phyloP scores from a whole-genome alignment of 2,113 vertebrate species.

The Rhadina sibilatrix region DNA sequence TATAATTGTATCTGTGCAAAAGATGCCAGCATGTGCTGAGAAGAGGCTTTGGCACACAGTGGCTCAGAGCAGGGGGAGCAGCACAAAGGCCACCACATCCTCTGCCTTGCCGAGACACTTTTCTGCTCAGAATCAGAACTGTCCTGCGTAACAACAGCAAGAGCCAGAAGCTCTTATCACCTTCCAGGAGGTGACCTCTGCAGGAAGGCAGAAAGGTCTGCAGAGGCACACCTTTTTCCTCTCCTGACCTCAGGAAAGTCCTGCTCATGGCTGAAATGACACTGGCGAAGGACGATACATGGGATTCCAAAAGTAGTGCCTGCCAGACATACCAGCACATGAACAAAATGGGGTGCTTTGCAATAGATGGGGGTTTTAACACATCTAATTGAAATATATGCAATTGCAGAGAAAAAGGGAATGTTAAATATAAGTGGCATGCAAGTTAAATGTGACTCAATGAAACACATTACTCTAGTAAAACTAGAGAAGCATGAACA shows the following conservation, averaged over 20 bases:
- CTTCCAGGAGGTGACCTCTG: background rate
- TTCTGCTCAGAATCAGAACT: background rate
- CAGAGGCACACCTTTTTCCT: background rate
- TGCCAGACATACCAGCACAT: background rate
- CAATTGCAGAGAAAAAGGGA: background rate
- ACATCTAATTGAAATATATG: background rate
- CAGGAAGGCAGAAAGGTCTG: conserved; percentile 10
- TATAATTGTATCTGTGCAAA: background rate
- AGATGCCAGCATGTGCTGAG: background rate
- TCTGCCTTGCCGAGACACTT: background rate
- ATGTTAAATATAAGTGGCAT: background rate
- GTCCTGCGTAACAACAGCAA: background rate
- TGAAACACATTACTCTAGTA: background rate
- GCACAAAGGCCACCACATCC: background rate
- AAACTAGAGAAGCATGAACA: background rate
- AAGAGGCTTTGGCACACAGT: background rate
- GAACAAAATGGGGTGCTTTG: background rate
- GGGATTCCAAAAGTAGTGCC: background rate
- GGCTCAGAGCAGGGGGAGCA: accelerated
- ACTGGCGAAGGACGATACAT: accelerated
- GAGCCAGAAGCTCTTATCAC: background rate
- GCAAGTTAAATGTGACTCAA: background rate
- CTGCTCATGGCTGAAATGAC: background rate
- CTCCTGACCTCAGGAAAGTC: conserved; percentile 6
- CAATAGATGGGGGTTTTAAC: background rate